These are phyloP conservation scores for Dicaeum eximium DNA, from an alignment of 2,113 vertebrate genomes.

Conservation along the genomic window DNA sequence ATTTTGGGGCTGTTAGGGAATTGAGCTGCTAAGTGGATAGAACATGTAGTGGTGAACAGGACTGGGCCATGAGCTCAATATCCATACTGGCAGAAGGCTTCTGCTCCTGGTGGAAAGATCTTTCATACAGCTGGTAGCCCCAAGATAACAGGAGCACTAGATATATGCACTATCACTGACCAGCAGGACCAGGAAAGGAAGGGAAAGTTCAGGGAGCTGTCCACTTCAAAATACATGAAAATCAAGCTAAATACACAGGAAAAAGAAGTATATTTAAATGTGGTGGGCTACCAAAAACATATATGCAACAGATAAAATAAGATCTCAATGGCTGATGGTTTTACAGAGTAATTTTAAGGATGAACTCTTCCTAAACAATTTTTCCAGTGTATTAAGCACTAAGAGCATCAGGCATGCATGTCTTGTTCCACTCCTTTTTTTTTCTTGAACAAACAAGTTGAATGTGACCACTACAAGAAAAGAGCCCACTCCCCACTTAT, in stretches of 20 bases:
- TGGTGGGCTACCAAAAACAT: not conserved
- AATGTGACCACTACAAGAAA: slow-evolving; percentile 61
- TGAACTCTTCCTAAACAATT: slow-evolving; percentile 58
- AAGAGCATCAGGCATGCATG: slow-evolving; percentile 66
- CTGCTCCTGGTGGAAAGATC: not conserved
- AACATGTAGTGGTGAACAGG: not conserved
- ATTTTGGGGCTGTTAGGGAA: not conserved
- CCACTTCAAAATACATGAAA: not conserved
- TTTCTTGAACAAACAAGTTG: slow-evolving; percentile 56
- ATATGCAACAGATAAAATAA: not conserved
- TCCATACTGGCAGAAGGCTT: not conserved
- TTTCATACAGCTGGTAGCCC: not conserved
- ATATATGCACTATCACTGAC: not conserved
- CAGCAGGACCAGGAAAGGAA: not conserved
- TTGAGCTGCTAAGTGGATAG: not conserved
- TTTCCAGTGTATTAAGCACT: slow-evolving; percentile 63
- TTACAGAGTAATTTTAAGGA: slow-evolving; percentile 46
- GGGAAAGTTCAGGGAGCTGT: not conserved
- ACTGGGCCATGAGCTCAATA: not conserved
- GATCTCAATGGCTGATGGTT: slow-evolving; percentile 4
- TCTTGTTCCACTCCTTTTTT: slow-evolving; percentile 46
- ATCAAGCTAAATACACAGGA: not conserved
- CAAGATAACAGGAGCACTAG: not conserved
- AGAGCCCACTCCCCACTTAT: slow-evolving; percentile 50
- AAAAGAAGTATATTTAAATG: not conserved